Base-by-base conservation (phyloP, 2,888 invertebrate genomes). In the Neocrepidodera transversa region DNA sequence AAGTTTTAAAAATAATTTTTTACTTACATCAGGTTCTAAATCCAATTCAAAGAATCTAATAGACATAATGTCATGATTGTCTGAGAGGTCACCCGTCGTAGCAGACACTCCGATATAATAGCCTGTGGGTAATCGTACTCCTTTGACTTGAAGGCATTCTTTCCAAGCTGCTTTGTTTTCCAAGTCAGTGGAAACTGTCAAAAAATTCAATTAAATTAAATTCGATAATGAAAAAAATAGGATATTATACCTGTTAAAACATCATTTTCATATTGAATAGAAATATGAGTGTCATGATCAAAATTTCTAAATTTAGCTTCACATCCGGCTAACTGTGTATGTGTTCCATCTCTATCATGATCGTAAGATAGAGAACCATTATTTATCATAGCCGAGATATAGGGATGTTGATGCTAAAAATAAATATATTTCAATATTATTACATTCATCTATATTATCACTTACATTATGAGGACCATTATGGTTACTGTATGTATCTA, bases 401-500 rank as follows among this genome's bases (percentile, higher is more conserved):
- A 99, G 0, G 99, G 99, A 84, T 99, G 98, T 75, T 94, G 93
- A 80, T 98, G 98, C 97, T 97, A 42, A 79, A 8, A 56, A 23
- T 23, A 17, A 11, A 20, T 17, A 17, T n/a, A 20, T 26, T 8
- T 36, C 13, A 16, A 8, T 40, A 35, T 20, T 36, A 11, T 6
- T 1, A 18, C 28, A n/a, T 48, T 48, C 8, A 36, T 36, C 10
- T 17, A 42, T 7, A 13, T n/a, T 11, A 42, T 20, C 23, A 82
- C 89, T 86, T 82, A 97, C 97, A 84, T 96, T 96, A 77, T 99
- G 98, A 13, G 94, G 93, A 3, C 97, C 98, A 82, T 99, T 98
- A 74, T 99, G 97, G 79, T 99, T 99, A 79, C 96, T 97, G 78
- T 99, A 99, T 0, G 99, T 99, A 75, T 99, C 99, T 62, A 99